A percentile compares a stretch with the other conserved stretches of the same genome.
These are phyloP conservation scores for Sinohyriopsis cumingii DNA, from an alignment of 2,888 invertebrate species.

Conservation along the genomic window DNA sequence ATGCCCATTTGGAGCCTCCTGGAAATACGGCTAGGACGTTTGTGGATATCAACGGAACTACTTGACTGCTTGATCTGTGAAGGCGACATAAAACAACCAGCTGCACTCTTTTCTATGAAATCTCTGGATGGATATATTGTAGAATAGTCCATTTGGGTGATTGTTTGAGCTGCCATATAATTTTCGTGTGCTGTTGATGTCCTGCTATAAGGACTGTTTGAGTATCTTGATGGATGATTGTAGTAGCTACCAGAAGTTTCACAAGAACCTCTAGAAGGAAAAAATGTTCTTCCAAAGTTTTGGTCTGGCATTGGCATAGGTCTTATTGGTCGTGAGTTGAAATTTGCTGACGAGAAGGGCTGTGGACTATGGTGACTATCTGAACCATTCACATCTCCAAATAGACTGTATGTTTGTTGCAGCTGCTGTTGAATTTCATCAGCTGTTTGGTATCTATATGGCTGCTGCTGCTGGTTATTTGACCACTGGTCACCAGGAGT, in stretches of 20 bases:
- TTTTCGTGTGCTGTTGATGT: constrained; percentile 13
- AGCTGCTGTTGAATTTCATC: no score
- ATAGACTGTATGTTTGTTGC: no score
- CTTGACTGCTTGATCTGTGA: not conserved
- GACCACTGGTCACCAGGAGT: no score
- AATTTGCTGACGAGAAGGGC: constrained; percentile 1
- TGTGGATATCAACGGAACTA: no score
- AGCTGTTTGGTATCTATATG: constrained; percentile 9
- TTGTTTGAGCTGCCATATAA: not conserved
- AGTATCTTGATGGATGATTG: not conserved
- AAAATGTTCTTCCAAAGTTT: not conserved
- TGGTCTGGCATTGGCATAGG: no score
- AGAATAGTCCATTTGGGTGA: constrained; percentile 21
- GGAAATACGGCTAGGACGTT: no score
- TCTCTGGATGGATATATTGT: constrained; percentile 34
- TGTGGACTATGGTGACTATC: not conserved
- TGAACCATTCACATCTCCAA: not conserved
- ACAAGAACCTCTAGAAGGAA: constrained; percentile 25
- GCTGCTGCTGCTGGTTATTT: not conserved
- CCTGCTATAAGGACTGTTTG: not conserved
- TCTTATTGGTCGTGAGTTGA: not conserved
- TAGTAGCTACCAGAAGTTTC: constrained; percentile 13
- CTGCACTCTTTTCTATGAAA: constrained; percentile 15
- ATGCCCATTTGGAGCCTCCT: no score
- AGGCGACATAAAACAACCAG: not conserved